Percentiles rank a stretch among this genome's conserved stretches.
These are phyloP conservation scores for Ranitomeya imitator DNA, from an alignment of 2,113 vertebrate species.

Conservation along the genomic window DNA sequence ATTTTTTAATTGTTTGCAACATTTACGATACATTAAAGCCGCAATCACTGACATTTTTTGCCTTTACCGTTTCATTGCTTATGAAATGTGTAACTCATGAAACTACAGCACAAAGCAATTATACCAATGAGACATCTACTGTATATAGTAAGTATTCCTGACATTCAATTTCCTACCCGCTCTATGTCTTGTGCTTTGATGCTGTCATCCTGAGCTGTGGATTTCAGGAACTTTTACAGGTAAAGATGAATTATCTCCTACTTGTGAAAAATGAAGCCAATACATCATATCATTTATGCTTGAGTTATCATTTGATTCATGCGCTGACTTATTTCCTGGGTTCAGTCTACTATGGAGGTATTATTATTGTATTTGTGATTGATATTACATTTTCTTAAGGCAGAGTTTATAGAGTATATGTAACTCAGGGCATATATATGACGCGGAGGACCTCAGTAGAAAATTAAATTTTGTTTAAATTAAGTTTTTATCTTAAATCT, in stretches of 20 bases:
- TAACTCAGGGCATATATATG: neutral
- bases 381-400: neutral
- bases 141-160: slow-evolving; percentile 29
- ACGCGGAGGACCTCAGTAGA: neutral
- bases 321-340: slow-evolving; percentile 13
- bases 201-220: slow-evolving; percentile 14
- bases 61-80: slow-evolving; percentile 30
- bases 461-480: neutral
- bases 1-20: neutral
- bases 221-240: slow-evolving; percentile 37
- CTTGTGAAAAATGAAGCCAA: slow-evolving; percentile 46
- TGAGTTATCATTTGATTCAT: slow-evolving; percentile 50
- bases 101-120: slow-evolving; percentile 24
- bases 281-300: slow-evolving; percentile 38
- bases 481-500: too few relatives aligned
- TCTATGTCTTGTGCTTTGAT: neutral
- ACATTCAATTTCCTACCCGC: slow-evolving; percentile 42
- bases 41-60: neutral
- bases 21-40: neutral
- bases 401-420: neutral
- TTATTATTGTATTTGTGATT: neutral
- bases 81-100: slow-evolving; percentile 14
- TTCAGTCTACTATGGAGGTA: neutral
- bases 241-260: slow-evolving; percentile 48
- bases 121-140: slow-evolving; percentile 43